A percentile compares a stretch with the other conserved stretches of the same genome.
Conservation (phyloP, 2,113 vertebrate species). For the Malurus alboscapulatus region DNA sequence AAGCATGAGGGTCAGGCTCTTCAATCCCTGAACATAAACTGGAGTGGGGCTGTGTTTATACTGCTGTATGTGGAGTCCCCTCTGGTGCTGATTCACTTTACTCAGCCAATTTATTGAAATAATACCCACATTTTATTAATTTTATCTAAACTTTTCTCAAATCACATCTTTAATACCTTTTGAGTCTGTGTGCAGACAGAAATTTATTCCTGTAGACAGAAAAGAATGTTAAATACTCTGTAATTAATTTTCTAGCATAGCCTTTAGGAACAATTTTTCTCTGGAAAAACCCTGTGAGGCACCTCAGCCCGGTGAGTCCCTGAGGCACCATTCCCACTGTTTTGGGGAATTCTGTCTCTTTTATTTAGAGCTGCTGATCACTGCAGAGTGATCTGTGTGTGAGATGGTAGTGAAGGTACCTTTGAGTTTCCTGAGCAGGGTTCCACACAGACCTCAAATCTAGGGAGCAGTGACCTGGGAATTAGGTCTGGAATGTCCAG, state of each 20-base stretch:
- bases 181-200: not conserved
- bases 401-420: not conserved
- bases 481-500: not conserved
- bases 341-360: not conserved
- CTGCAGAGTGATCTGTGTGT: not conserved
- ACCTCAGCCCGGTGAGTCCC: too few relatives aligned
- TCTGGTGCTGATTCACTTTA: not conserved
- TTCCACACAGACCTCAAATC: not conserved
- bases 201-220: not conserved
- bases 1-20: not conserved
- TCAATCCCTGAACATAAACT: not conserved
- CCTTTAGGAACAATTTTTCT: not conserved
- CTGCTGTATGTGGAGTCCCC: not conserved
- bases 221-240: not conserved
- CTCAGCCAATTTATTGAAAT: not conserved
- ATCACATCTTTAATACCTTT: not conserved
- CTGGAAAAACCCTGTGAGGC: not conserved
- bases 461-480: not conserved
- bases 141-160: not conserved
- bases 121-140: not conserved
- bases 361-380: not conserved
- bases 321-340: not conserved
- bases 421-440: not conserved
- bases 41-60: fast-evolving
- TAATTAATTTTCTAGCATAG: not conserved